Conservation (phyloP, 2,888 invertebrate genomes). For the Acrobasis consociella region DNA sequence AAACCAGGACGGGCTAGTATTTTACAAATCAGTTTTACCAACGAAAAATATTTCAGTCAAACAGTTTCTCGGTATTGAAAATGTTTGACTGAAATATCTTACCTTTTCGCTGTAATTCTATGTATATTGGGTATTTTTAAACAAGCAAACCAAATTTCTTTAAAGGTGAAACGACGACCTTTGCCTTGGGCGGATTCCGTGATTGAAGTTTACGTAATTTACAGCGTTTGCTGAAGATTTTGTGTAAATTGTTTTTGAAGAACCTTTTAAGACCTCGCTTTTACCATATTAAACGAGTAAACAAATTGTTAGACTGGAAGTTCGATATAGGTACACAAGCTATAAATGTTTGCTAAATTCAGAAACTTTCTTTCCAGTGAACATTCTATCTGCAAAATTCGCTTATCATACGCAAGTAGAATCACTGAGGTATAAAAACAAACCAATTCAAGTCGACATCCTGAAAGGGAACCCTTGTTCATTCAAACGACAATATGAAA, state of each 20-base stretch:
- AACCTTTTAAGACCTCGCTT: constrained; percentile 44
- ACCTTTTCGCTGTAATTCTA: constrained; percentile 33
- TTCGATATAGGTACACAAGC: constrained; percentile 35
- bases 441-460: constrained; percentile 47
- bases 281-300: constrained; percentile 42
- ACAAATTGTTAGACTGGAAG: constrained; percentile 41
- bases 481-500: constrained; percentile 51
- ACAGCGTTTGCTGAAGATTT: constrained; percentile 65
- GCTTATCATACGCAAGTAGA: constrained; percentile 38
- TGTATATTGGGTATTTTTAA: constrained; percentile 17
- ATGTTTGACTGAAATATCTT: too few relatives aligned
- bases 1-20: too few relatives aligned
- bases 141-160: constrained; percentile 22
- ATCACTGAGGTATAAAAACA: constrained; percentile 49
- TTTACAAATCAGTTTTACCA: too few relatives aligned
- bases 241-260: constrained; percentile 62
- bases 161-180: constrained; percentile 29
- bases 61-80: too few relatives aligned
- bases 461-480: constrained; percentile 45
- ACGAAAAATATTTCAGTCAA: neutral
- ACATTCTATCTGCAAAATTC: constrained; percentile 34
- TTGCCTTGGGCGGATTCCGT: constrained; percentile 38
- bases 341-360: constrained; percentile 33
- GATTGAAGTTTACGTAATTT: constrained; percentile 71
- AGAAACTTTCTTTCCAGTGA: constrained; percentile 8